Conservation (phyloP, 2,113 vertebrate species). For the Fregata magnificens region DNA sequence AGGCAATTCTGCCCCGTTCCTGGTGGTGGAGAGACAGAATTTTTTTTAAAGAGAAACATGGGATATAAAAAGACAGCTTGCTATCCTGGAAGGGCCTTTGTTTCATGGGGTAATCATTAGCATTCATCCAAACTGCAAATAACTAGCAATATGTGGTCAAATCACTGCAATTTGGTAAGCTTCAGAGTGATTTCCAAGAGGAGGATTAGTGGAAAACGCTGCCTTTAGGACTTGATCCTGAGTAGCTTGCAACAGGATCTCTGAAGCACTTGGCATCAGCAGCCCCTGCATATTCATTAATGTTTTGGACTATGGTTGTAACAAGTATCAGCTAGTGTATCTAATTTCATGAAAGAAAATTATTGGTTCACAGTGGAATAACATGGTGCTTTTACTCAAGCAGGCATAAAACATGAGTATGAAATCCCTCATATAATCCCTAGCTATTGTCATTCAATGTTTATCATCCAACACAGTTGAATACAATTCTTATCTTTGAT, state of each 20-base stretch:
- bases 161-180: background rate
- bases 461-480: constrained; percentile 46
- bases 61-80: background rate
- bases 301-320: background rate
- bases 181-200: background rate
- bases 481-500: constrained; percentile 58
- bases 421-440: constrained; percentile 48
- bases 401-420: constrained; percentile 10
- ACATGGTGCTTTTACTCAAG: background rate
- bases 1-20: background rate
- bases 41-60: background rate
- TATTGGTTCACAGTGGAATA: constrained; percentile 1
- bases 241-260: background rate
- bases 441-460: constrained; percentile 60
- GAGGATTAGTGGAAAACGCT: background rate
- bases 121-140: background rate
- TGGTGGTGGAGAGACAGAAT: background rate
- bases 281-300: background rate
- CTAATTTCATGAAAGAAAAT: constrained; percentile 39
- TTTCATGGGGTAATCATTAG: background rate
- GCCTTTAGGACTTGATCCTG: background rate
- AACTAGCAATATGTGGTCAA: background rate
- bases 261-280: background rate
- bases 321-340: background rate
- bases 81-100: background rate